These are phyloP conservation scores for Drosophila antonietae DNA, from an alignment of 2,888 invertebrate genomes.

Conservation along the genomic window DNA sequence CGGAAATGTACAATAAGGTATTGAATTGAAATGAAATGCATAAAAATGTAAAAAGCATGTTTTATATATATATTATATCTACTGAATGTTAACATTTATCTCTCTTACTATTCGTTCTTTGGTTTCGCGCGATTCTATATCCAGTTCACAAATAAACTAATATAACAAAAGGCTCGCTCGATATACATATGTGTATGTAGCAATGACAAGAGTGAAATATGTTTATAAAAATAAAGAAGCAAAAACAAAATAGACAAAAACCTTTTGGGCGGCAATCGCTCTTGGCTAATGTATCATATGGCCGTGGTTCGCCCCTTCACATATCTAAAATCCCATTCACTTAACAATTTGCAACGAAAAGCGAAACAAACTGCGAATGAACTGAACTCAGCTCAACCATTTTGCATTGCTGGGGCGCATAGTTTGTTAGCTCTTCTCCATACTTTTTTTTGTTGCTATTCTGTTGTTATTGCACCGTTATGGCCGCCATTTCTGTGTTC, in stretches of 20 bases:
- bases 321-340: constrained; percentile 68
- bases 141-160: constrained; percentile 54
- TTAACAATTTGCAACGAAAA: constrained; percentile 63
- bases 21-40: constrained; percentile 26
- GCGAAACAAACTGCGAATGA: constrained; percentile 63
- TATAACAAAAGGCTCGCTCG: constrained; percentile 40
- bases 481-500: constrained; percentile 74
- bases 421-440: constrained; percentile 10
- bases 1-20: no score
- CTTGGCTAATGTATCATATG: constrained; percentile 50
- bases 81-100: not conserved
- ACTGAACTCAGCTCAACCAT: constrained; percentile 60
- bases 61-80: not conserved
- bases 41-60: not conserved
- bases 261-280: constrained; percentile 22
- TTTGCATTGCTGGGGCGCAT: constrained; percentile 62
- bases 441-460: not conserved
- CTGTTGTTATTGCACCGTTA: constrained; percentile 67
- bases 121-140: constrained; percentile 60
- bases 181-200: constrained; percentile 25
- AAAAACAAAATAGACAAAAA: constrained; percentile 18
- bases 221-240: constrained; percentile 20
- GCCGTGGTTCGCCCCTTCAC: constrained; percentile 9
- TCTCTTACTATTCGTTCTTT: not conserved
- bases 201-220: constrained; percentile 26